Base-by-base conservation (phyloP, 2,888 invertebrate genomes). In the Drosophila picticornis region DNA sequence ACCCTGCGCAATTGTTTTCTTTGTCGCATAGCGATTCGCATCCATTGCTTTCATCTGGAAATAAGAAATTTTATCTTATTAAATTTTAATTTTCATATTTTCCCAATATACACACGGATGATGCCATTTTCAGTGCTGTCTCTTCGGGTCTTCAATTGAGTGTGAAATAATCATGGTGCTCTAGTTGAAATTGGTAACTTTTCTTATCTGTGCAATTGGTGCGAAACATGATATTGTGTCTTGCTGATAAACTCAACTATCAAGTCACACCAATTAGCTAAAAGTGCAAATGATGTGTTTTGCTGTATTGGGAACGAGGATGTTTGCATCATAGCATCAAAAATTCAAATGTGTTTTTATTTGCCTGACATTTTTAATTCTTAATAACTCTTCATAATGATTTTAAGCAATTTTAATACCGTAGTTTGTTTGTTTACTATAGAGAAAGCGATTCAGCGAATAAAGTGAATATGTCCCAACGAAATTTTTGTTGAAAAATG, bases 1-100 rank as follows among this genome's bases (percentile, higher is more conserved):
- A 6, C 98, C 97, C 94, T 98, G 98, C 0, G 98, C 97, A 68
- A 98, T 97, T 0, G 97, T 97, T 93, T 98, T 98, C 93, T 98
- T 98, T 13, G 97, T 97, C 29, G 98, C 97, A 95, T 98, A 98
- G 80, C 96, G 95, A 93, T 98, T 98, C 5, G 97, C 96, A 91
- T 98, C 97, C 92, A 97, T 94, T 1, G 95, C 94, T 93, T 97
- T 97, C 84, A 95, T 92, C 96, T 96, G 93, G 13, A 84, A 36
- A 31, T 11, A 38, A n/a, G 13, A 68, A 11, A 29, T 48, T 9
- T 16, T n/a, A 57, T 56, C 2, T 25, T n/a, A 16, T 29, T 2
- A 5, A 40, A n/a, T 5, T 36, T 0, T 1, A 5, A 22, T n/a
- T 13, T 22, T 0, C 13, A 32, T 11, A 27, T 32, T 52, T 51